These are phyloP conservation scores for Hemichromis elongatus DNA, from an alignment of 2,113 vertebrate species.

Conservation along the genomic window DNA sequence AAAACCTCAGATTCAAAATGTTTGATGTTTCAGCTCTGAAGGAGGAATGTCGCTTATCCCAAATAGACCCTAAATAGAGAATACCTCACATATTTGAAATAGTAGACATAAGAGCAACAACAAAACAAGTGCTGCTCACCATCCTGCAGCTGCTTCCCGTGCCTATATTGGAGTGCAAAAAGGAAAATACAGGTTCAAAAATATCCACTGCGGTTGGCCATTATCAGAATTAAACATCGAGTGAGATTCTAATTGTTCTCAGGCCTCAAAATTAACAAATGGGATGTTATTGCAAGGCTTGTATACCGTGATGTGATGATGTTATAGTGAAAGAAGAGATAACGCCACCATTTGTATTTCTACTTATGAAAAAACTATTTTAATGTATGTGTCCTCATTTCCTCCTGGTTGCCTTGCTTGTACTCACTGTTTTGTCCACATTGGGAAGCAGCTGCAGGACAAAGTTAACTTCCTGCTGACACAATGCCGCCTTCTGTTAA, in stretches of 20 bases:
- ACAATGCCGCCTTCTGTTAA: neutral
- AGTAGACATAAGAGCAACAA: neutral
- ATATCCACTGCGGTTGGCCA: rapidly evolving
- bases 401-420: neutral
- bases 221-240: neutral
- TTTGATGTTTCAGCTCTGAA: neutral
- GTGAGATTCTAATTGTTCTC: neutral
- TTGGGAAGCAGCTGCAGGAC: slow-evolving; percentile 15
- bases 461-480: neutral
- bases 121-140: neutral
- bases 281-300: neutral
- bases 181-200: neutral
- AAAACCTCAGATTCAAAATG: neutral
- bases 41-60: neutral
- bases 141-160: slow-evolving; percentile 44
- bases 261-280: neutral
- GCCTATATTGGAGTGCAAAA: neutral
- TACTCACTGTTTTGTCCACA: neutral
- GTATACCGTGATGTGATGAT: neutral
- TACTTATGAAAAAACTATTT: neutral
- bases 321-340: neutral
- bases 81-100: neutral
- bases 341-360: neutral
- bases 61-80: neutral
- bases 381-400: neutral